Evolutionary conservation across 2,888 invertebrate species (phyloP), one percentile per base, ranked within the genome.

Genomic region (Colletes collaris): DNA sequence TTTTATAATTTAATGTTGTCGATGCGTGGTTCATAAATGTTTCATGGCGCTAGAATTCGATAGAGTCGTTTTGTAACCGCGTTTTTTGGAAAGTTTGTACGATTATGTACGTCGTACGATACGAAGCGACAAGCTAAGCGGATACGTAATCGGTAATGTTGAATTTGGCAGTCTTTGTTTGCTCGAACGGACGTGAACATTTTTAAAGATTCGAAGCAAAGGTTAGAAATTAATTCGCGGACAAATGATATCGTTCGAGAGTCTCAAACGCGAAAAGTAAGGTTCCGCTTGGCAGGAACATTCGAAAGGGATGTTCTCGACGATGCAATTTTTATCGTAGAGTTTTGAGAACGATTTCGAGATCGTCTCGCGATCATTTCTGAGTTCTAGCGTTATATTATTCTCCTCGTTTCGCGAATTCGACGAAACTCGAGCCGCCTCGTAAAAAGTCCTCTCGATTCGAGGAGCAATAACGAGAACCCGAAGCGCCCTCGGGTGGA

Each of bases 1-100:
- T 52, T 77, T 56, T 62, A 66, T 71, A 71, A 71, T 70, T 66
- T 70, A 53, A 37, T 19, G 55, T 67, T 55, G 66, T 46, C 79
- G 67, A 59, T 67, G 44, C 53, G 8, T 62, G 66, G 56, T 58
- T 79, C 79, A 79, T 79, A 78, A 62, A 79, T 71, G 56, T 71
- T 79, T 78, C 78, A 76, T 76, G 78, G 35, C 37, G 49, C 46
- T 76, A 63, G 62, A 11, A 76, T 69, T 49, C 59, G 64, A 78
- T 78, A 77, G 78, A 76, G 65, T 69, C 64, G 66, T 55, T 69
- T 44, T 19, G 66, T 60, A 40, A 60, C 55, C 55, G 62, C 46
- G 67, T 76, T 77, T 63, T 53, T 63, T 53, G 68, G 40, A 64
- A 35, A 76, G 49, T 59, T 27, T 49, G 19, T 27, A 44, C 46